Base-by-base conservation (phyloP, 2,113 vertebrate genomes). In the Bagarius yarrelli region DNA sequence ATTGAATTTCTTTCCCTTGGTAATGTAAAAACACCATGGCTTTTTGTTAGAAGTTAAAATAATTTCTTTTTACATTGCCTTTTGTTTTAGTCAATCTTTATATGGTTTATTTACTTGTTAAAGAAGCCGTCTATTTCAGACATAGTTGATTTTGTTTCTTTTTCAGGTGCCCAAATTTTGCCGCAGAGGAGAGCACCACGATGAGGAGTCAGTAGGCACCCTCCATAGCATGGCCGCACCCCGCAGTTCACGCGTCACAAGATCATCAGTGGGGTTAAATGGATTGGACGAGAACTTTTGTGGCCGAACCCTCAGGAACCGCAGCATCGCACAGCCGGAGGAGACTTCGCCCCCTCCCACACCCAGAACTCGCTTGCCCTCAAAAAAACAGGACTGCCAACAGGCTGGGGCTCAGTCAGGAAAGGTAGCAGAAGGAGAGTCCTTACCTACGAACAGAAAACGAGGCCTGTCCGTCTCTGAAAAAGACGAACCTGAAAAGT, bases 251-350 rank as follows among this genome's bases (percentile, higher is more conserved):
- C 98, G 98, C 85, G 97, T 99, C 93, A 99, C 98, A 95, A 97
- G 98, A 96, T 99, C 98, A 95, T 98, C 97, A 94, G 98, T 98
- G 91, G 98, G 97, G 90, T 95, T 98, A 92, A 99, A 99, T 95
- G 97, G 97, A 95, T 95, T 99, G 94, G 98, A 99, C 90, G 98
- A 99, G 92, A 98, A 96, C 90, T 99, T 99, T 89, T 98, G 96
- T 94, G 97, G 97, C 86, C 95, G 98, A 94, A 99, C 97, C 78
- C 95, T 99, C 93, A 97, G 98, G 92, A 99, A 99, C 90, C 97
- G 98, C 89, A 99, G 97, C 90, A 99, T 99, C 83, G 96, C 96
- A 93, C 97, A 97, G 91, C 94, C 95, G 1, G 97, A 98, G 88
- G 97, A 99, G 87, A 93, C 94, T 71, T 93, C 94, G n/a, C 90